phyloP scores from a whole-genome alignment of 1,140 invertebrate genomes.

The Melipona quadrifasciata region DNA sequence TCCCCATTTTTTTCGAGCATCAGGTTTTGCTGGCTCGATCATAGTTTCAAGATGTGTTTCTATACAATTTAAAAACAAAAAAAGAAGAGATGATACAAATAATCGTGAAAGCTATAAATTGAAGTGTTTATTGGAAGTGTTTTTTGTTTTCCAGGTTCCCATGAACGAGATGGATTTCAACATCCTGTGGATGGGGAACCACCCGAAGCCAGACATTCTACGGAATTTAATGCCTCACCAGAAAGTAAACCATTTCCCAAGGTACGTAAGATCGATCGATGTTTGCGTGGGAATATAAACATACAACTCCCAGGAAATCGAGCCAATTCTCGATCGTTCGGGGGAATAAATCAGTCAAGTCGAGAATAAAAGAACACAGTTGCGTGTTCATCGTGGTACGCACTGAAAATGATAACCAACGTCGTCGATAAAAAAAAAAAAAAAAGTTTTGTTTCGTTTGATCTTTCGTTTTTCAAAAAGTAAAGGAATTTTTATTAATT shows the following conservation, averaged over 20 bases:
- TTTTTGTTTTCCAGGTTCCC: conserved; percentile 73
- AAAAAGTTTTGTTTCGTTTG: too few species aligned
- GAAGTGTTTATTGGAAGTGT: not conserved
- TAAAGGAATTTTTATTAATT: too few species aligned
- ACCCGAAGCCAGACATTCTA: conserved; percentile 94
- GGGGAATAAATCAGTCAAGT: not conserved
- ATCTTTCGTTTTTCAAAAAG: too few species aligned
- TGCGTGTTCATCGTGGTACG: not conserved
- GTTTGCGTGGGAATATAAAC: not conserved
- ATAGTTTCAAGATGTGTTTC: not conserved
- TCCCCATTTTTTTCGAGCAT: too few species aligned
- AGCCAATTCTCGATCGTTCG: not conserved
- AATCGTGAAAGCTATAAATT: too few species aligned
- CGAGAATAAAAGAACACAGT: not conserved
- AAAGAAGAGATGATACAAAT: not conserved
- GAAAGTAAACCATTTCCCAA: conserved; percentile 96
- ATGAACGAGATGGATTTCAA: conserved; percentile 89
- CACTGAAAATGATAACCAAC: not conserved
- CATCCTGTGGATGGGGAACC: conserved; percentile 94
- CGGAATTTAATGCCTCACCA: conserved; percentile 91
- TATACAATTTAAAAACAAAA: not conserved
- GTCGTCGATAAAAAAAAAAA: not conserved
- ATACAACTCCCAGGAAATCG: not conserved
- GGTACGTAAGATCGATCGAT: conserved; percentile 81
- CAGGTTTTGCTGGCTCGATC: not conserved